These are phyloP conservation scores for Gymnobelideus leadbeateri DNA, from an alignment of 2,113 vertebrate genomes.

Conservation along the genomic window DNA sequence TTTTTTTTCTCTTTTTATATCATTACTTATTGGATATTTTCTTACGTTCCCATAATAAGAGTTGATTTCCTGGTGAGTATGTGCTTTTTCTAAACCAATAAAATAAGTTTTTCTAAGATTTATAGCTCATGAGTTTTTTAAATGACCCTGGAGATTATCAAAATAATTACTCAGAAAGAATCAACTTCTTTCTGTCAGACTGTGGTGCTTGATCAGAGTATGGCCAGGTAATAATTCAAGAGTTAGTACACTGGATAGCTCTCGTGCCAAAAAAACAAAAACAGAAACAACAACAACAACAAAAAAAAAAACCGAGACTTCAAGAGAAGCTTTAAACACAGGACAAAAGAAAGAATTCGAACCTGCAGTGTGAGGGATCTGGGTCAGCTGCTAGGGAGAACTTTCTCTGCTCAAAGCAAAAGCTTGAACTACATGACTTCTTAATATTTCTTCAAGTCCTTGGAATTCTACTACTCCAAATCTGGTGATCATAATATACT, in stretches of 20 bases:
- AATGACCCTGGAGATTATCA: constrained; percentile 44
- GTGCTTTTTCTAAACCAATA: background rate
- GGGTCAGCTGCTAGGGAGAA: background rate
- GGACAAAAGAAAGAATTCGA: background rate
- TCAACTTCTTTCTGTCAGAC: background rate
- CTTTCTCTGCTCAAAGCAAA: constrained; percentile 6
- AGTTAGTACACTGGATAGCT: background rate
- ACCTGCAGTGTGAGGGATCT: background rate
- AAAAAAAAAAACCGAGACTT: background rate
- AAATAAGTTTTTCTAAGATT: background rate
- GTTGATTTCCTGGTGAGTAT: background rate
- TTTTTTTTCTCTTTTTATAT: constrained; percentile 31
- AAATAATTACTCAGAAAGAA: background rate
- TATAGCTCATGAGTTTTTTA: constrained; percentile 44
- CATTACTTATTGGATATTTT: background rate
- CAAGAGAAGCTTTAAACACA: background rate
- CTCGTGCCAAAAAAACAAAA: no score
- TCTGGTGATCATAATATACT: constrained; percentile 12
- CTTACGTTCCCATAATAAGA: background rate
- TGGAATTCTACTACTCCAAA: constrained; percentile 15
- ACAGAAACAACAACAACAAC: no score
- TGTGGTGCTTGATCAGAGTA: background rate
- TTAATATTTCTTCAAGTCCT: background rate
- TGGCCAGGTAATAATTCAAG: background rate
- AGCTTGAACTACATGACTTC: background rate